Conservation (phyloP, 1,140 invertebrate species). For the Listronotus bonariensis region DNA sequence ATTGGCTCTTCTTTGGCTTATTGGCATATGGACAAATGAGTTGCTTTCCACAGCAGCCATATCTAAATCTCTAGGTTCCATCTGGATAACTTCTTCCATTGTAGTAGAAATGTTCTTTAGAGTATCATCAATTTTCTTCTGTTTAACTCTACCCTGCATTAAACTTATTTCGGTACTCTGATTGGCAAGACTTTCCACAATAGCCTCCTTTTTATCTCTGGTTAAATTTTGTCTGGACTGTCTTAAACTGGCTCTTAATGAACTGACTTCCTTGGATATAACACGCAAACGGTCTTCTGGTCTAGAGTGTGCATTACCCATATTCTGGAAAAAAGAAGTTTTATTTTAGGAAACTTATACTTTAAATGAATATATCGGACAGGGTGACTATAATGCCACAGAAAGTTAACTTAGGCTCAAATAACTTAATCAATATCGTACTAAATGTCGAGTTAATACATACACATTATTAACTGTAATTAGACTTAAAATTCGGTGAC, state of each 20-base stretch:
- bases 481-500: no score
- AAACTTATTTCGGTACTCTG: slow-evolving; percentile 26
- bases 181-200: slow-evolving; percentile 14
- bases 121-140: slow-evolving; percentile 23
- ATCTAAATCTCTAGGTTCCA: slow-evolving; percentile 26
- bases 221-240: slow-evolving; percentile 15
- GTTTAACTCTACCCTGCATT: slow-evolving; percentile 29
- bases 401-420: no score
- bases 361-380: no score
- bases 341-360: no score
- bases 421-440: no score
- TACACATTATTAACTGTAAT: no score
- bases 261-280: slow-evolving; percentile 30
- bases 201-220: slow-evolving; percentile 25
- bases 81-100: slow-evolving; percentile 31
- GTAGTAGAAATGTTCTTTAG: slow-evolving; percentile 33
- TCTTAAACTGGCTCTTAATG: slow-evolving; percentile 20
- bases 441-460: no score
- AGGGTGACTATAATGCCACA: no score
- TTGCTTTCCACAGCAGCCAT: slow-evolving; percentile 32
- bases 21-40: slow-evolving; percentile 31
- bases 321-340: slow-evolving; percentile 25
- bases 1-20: slow-evolving; percentile 5
- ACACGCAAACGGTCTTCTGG: slow-evolving; percentile 26
- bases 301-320: slow-evolving; percentile 31